Evolutionary conservation across 2,113 vertebrate species (phyloP).

Genomic region (Stomatorhinus ivindoensis): DNA sequence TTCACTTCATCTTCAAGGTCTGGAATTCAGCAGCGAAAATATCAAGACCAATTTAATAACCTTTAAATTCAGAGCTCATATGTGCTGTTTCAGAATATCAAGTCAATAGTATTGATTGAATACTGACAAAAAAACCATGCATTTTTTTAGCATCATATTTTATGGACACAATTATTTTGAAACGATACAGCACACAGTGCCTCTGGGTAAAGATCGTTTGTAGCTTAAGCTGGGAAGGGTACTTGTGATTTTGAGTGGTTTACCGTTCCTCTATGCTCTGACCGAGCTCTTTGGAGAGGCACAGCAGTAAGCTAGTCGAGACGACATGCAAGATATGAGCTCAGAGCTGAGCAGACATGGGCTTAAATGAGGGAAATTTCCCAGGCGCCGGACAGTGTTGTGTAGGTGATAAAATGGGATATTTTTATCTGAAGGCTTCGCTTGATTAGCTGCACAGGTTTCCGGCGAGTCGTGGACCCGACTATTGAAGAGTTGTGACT

Average conservation of each 20-base stretch:
- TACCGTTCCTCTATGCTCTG: neutral
- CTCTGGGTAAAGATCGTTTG: constrained; percentile 3
- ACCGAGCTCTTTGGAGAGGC: neutral
- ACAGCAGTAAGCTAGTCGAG: neutral
- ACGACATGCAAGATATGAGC: neutral
- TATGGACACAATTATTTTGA: constrained; percentile 11
- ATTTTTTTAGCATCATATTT: neutral
- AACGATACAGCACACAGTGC: constrained; percentile 11
- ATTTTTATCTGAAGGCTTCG: constrained; percentile 12
- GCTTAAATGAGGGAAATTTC: constrained; percentile 10
- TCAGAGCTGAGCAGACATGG: neutral
- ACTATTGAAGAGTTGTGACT: neutral
- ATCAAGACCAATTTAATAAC: neutral
- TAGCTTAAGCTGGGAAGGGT: neutral
- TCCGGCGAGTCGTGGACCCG: neutral
- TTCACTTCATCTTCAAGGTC: neutral
- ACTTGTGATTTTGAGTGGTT: neutral
- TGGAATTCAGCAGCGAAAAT: neutral
- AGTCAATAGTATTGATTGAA: neutral
- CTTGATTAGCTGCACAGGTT: constrained; percentile 13
- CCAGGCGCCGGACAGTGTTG: neutral
- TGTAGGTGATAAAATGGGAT: neutral
- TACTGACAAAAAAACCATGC: neutral
- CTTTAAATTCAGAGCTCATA: neutral
- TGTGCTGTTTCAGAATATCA: neutral